Evolutionary conservation across 2,113 vertebrate species (phyloP), one percentile per base, ranked within the genome.

Genomic region (Rhinichthys klamathensis): DNA sequence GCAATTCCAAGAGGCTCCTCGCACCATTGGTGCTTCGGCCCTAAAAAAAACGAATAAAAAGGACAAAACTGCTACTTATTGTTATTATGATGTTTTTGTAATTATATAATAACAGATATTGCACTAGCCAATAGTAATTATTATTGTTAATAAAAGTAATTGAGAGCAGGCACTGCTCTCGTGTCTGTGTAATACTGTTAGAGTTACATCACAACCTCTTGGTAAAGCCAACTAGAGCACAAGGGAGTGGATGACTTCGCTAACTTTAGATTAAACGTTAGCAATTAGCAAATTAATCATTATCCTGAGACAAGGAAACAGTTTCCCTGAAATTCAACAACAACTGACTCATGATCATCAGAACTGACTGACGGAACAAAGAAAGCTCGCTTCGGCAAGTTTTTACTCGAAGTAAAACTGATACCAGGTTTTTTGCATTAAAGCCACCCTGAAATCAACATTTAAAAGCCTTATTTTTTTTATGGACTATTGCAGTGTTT

Each of bases 271-370:
- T 58, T 61, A 77, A 56, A 58, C 65, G 16, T 41, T n/a, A 86
- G 35, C 54, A 13, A 82, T 86, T 69, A 76, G 58, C 41, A 54
- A 41, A 86, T 69, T n/a, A 74, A 82, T 82, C 46, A 82, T 75
- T 86, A 60, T 82, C 10, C 76, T 38, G 25, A 61, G 41, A 9
- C 25, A 1, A 6, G 49, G 18, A 70, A 70, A 21, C n/a, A 8
- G 76, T 54, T 78, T 23, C 18, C 13, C 27, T n/a, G 63, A 56
- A 35, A 70, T 23, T 4, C 32, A 70, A 56, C 44, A 15, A 46
- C 23, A 3, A 56, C 54, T 30, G 74, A 49, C 46, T 76, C 74
- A 6, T 6, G 27, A 32, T 54, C 46, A 54, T 30, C 25, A 30
- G 21, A 67, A 67, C 32, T 35, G 7, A 21, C 16, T 4, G 18